Conservation (phyloP, 2,113 vertebrate genomes). For the Nothobranchius furzeri region DNA sequence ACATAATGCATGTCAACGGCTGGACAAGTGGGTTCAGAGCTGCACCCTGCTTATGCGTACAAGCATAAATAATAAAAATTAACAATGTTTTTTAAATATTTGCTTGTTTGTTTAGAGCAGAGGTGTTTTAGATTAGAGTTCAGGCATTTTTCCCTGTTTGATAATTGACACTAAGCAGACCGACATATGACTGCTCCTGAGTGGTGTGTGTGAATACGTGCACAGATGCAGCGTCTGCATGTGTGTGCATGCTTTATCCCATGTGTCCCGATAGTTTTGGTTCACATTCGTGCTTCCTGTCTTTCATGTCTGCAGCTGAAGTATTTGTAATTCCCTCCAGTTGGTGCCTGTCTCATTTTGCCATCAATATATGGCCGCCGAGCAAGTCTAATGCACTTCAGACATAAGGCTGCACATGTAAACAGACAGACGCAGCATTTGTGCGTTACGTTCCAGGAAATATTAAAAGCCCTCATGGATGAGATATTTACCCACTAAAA, state of each 20-base stretch:
- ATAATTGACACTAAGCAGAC: constrained; percentile 73
- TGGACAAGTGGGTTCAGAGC: constrained; percentile 66
- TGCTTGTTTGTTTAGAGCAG: too few species aligned
- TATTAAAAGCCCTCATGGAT: not conserved
- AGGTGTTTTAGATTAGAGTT: too few species aligned
- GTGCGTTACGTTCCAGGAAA: not conserved
- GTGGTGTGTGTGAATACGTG: constrained; percentile 9
- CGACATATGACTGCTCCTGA: constrained; percentile 66
- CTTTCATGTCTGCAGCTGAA: constrained; percentile 2
- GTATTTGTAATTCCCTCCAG: constrained; percentile 12
- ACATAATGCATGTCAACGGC: constrained; percentile 67
- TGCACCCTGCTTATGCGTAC: not conserved
- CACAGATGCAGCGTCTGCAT: constrained; percentile 11
- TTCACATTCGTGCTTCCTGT: constrained; percentile 1
- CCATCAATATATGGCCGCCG: not conserved
- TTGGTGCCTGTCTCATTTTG: constrained; percentile 11
- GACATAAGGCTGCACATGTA: not conserved
- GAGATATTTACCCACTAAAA: not conserved
- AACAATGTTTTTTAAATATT: too few species aligned
- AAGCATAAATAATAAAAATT: not conserved
- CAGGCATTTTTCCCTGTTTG: not conserved
- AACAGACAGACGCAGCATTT: not conserved
- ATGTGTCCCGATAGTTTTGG: not conserved
- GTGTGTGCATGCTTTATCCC: constrained; percentile 9
- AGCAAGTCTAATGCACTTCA: not conserved